These are phyloP conservation scores for Lynx canadensis DNA, from an alignment of 2,113 vertebrate species.

Conservation along the genomic window DNA sequence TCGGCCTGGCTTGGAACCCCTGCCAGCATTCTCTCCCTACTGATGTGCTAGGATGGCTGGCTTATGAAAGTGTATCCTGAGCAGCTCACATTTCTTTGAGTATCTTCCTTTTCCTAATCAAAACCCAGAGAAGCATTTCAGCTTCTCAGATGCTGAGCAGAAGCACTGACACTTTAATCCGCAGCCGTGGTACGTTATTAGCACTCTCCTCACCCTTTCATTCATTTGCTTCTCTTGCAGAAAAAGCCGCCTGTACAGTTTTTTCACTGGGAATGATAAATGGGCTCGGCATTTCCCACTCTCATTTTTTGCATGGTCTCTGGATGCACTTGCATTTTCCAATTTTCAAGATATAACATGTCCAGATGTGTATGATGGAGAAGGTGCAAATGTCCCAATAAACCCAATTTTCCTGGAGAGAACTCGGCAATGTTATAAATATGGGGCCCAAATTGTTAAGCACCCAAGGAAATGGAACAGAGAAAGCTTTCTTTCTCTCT, in stretches of 20 bases:
- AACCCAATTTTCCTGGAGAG: constrained; percentile 61
- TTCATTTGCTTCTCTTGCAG: constrained; percentile 68
- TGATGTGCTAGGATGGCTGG: background rate
- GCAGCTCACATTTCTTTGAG: constrained; percentile 9
- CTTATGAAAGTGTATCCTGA: background rate
- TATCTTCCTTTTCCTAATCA: constrained; percentile 57
- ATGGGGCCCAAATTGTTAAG: background rate
- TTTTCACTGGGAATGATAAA: constrained; percentile 69
- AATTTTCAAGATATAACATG: constrained; percentile 76
- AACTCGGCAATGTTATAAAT: constrained; percentile 16
- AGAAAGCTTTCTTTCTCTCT: background rate
- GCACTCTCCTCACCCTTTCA: constrained; percentile 54
- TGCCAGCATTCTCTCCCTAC: background rate
- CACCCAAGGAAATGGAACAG: background rate
- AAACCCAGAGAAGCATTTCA: constrained; percentile 52
- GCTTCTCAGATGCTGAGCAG: constrained; percentile 45
- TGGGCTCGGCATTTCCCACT: constrained; percentile 26
- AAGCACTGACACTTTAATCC: constrained; percentile 52
- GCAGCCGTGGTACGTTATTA: constrained; percentile 31
- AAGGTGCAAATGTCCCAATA: constrained; percentile 33
- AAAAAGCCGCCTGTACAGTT: background rate
- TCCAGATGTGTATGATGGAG: constrained; percentile 67
- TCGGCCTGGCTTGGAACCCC: background rate
- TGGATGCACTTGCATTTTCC: constrained; percentile 63
- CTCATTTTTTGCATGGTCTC: constrained; percentile 57